phyloP scores from a whole-genome alignment of 2,113 vertebrate genomes.

The Oncorhynchus gorbuscha region DNA sequence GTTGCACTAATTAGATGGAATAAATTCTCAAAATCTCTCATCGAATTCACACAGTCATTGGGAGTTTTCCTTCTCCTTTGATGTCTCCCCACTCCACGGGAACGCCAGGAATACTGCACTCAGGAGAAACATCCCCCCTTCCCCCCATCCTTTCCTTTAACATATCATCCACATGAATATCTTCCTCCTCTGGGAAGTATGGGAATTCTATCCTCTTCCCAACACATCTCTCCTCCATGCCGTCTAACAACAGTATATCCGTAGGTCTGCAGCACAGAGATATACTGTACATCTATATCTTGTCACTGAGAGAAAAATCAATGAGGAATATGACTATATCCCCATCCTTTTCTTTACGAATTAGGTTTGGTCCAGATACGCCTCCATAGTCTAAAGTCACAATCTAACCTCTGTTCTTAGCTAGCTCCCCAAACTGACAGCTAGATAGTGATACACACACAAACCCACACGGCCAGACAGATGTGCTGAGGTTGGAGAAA shows the following conservation, averaged over 20 bases:
- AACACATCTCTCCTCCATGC: slow-evolving; percentile 10
- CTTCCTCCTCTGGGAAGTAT: slow-evolving; percentile 14
- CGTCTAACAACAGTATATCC: not conserved
- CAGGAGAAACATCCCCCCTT: not conserved
- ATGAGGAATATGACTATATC: not conserved
- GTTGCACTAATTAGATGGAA: slow-evolving; percentile 21
- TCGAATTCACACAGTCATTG: slow-evolving; percentile 11
- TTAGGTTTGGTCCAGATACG: not conserved
- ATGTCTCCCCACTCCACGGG: not conserved
- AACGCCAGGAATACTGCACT: not conserved
- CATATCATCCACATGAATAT: not conserved
- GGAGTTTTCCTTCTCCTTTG: not conserved
- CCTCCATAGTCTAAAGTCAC: not conserved
- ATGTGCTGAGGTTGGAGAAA: not conserved
- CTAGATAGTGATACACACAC: not conserved
- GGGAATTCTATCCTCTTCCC: slow-evolving; percentile 16
- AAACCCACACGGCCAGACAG: too few species aligned
- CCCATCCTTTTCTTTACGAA: slow-evolving; percentile 5
- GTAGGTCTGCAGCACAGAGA: slow-evolving; percentile 12
- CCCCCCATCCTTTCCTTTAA: slow-evolving; percentile 3
- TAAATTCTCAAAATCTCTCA: slow-evolving; percentile 28
- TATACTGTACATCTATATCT: slow-evolving; percentile 6
- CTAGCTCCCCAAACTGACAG: not conserved
- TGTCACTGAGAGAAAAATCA: slow-evolving; percentile 18
- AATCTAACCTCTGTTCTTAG: not conserved